Base-by-base conservation (phyloP, 2,888 invertebrate species). In the Mythimna ferrago region DNA sequence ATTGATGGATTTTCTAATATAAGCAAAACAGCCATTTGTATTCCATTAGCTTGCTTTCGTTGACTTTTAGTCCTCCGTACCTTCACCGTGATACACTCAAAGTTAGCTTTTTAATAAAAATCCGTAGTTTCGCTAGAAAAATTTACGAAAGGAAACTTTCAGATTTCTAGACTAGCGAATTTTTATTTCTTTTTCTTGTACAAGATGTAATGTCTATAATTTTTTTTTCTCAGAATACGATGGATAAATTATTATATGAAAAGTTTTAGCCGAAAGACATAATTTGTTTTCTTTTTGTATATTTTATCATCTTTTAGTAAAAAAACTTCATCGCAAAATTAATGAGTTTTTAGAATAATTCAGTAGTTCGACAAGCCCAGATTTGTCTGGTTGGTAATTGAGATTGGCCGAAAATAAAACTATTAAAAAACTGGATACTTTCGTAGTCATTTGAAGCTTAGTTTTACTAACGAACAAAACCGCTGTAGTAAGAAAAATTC, bases 1-100 rank as follows among this genome's bases (percentile, higher is more conserved):
- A 93, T 93, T 92, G 93, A 94, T 93, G 92, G 91, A 91, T 92
- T 92, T 90, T 91, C 89, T 88, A 90, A 85, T 91, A 92, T 91
- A 92, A 92, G 89, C 91, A 92, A 93, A 93, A 91, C 88, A 91
- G 89, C 90, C 90, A 93, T 94, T 94, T 92, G 92, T 93, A 93
- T 93, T 93, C 93, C 92, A 93, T 94, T 93, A 93, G 90, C 87
- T 83, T 71, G 77, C 83, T 87, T 85, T 87, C 88, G 86, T 87
- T 88, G 85, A 86, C 86, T 90, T 89, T 87, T 79, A 85, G 83
- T 81, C 81, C 72, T 65, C 65, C 81, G 70, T 84, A 84, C 81
- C 85, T 73, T 78, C 74, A 80, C 80, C 53, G 78, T 71, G 70
- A 78, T 76, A 78, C 58, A 80, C 64, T 78, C 64, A 66, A 70